Evolutionary conservation across 2,113 vertebrate species (phyloP), one percentile per base, ranked within the genome.

Genomic region (Recurvirostra avosetta): DNA sequence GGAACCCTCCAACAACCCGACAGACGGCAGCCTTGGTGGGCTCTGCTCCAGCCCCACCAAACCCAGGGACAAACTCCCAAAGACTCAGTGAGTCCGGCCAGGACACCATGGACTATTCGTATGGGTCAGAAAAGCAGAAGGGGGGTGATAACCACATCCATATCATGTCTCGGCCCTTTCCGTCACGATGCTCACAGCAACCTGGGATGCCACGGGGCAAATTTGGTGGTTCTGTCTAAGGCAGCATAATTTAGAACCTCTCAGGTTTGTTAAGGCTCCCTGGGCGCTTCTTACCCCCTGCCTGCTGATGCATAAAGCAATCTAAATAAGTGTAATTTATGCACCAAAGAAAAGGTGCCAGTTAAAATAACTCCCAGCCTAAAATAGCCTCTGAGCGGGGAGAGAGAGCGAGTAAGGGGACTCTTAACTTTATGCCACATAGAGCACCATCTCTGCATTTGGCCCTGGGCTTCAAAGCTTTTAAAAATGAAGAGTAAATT

Each of bases 311-410:
- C 79, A 91, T 65, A 92, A 95, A 94, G 80, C 47, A 74, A 72
- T 16, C 41, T 59, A 87, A 94, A 71, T 89, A 50, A 74, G 73
- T 68, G 80, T 96, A 85, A 96, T 95, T 95, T 96, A 96, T 96
- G 95, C 89, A 87, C 86, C 25, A 18, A 66, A 83, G 38, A 74
- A 80, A 96, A 96, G 86, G 94, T 92, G 80, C 2, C 10, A 89
- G 73, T 95, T 87, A 87, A 97, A 96, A 52, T 21, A 72, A 66
- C 76, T 95, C 29, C 41, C 43, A 55, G 89, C 59, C 73, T 83
- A 67, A 95, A 96, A 89, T 38, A 96, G 49, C 75, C 55, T 59
- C 61, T 19, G 15, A 1, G 11, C 63, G 41, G 47, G 50, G 56
- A 77, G 32, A 66, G 81, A 26, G 62, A 50, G 79, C 41, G 45